These are phyloP conservation scores for Phylloscopus collybita DNA, from an alignment of 2,797 vertebrate species.

Conservation along the genomic window DNA sequence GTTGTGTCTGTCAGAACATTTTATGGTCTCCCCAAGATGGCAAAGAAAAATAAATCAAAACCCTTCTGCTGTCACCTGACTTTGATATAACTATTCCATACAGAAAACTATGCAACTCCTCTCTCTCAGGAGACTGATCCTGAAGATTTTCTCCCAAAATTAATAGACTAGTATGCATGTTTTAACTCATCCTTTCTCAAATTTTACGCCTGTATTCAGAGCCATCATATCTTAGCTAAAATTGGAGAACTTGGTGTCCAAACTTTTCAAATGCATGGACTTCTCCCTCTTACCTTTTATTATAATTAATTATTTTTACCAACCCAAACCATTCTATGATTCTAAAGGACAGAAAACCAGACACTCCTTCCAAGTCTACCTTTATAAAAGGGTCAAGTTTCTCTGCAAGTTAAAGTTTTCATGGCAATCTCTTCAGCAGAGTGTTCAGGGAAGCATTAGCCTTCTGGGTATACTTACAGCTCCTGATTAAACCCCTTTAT, in stretches of 20 bases:
- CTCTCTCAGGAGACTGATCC: not conserved
- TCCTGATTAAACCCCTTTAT: constrained; percentile 36
- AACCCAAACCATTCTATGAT: not conserved
- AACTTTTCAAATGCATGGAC: not conserved
- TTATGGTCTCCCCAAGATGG: not conserved
- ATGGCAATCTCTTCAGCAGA: not conserved
- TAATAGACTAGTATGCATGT: not conserved
- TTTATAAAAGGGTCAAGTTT: not conserved
- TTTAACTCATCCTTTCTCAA: not conserved
- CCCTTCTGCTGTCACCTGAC: not conserved
- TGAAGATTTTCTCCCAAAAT: not conserved
- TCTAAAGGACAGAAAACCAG: not conserved
- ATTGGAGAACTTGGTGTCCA: not conserved
- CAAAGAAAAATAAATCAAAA: not conserved
- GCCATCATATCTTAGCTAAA: not conserved
- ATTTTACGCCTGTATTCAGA: not conserved
- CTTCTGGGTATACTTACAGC: not conserved
- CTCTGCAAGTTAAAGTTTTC: not conserved
- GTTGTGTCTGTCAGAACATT: not conserved
- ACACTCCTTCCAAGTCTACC: not conserved
- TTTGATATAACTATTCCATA: not conserved
- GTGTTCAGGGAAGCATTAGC: not conserved
- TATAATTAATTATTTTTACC: not conserved
- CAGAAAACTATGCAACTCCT: not conserved
- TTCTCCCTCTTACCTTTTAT: not conserved